These are phyloP conservation scores for Bagarius yarrelli DNA, from an alignment of 2,113 vertebrate genomes.

Conservation along the genomic window DNA sequence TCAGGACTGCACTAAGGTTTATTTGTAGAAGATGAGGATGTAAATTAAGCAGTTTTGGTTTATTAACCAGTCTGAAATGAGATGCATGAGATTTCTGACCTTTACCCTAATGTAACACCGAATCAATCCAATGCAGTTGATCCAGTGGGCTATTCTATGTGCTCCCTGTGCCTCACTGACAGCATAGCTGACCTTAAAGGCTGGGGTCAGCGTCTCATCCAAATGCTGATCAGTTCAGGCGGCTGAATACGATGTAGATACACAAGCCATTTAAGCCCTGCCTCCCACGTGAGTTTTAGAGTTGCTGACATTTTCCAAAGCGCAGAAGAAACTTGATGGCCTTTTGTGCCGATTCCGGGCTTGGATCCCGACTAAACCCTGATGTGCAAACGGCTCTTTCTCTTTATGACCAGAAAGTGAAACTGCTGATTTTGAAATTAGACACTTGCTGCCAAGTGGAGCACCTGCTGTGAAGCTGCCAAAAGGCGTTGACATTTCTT, in stretches of 20 bases:
- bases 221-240: slow-evolving; percentile 16
- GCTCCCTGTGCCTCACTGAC: background rate
- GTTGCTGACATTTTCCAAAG: slow-evolving; percentile 58
- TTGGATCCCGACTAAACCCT: background rate
- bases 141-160: background rate
- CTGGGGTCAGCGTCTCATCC: slow-evolving; percentile 22
- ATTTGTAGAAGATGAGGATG: background rate
- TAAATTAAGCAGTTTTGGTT: background rate
- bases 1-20: background rate
- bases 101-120: slow-evolving; percentile 29
- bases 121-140: slow-evolving; percentile 25
- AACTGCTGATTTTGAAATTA: slow-evolving; percentile 8
- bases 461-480: slow-evolving; percentile 61
- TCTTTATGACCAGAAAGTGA: slow-evolving; percentile 4
- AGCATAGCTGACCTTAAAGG: slow-evolving; percentile 38
- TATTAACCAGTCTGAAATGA: background rate
- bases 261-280: background rate
- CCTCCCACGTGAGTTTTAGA: slow-evolving; percentile 48
- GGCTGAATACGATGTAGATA: background rate
- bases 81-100: slow-evolving; percentile 21
- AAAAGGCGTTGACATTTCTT: slow-evolving; percentile 62
- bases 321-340: slow-evolving; percentile 12
- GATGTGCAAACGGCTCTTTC: background rate
- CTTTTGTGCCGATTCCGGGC: slow-evolving; percentile 8
- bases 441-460: slow-evolving; percentile 10